Evolutionary conservation across 2,797 vertebrate species (phyloP), one percentile per base, ranked within the genome.

Genomic region (Ctenopoma kingsleyae): DNA sequence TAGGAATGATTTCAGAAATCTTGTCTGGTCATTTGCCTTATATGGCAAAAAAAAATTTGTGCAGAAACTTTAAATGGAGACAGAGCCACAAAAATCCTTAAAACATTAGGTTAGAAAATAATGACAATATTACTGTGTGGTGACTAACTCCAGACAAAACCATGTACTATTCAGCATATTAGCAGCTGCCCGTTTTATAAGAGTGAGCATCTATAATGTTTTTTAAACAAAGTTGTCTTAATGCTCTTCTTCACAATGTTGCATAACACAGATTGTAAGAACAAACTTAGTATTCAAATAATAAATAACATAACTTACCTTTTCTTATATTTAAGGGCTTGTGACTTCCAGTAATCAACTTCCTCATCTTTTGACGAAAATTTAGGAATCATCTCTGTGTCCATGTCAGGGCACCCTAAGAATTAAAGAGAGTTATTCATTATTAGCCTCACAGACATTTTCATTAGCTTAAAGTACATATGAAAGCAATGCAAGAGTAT

Each of bases 341-440:
- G 93, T 63, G 95, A 94, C 91, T 97, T 98, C 98, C 98, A 99
- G 87, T 98, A 99, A 0, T 95, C 95, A 57, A 96, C 96, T 94
- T 99, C 98, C 87, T 99, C 97, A 66, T 99, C 97, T 87, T 96
- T 96, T 92, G 96, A 96, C 1, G 95, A 93, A 91, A 99, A 99
- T 91, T 97, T 96, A 47, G 96, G 97, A 91, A 96, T 97, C 94
- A 97, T 97, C 93, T 98, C 97, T 95, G 94, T 94, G 93, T 98
- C 98, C 98, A 99, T 99, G 93, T 94, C 96, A 95, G 94, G 87
- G 81, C 58, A 85, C 56, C 89, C 94, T 95, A 77, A 44, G 46
- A 55, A 82, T 38, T 10, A 57, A 54, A 76, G 0, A 77, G 7
- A 74, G 1, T 62, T 0, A 11, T 23, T 40, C 13, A 56, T 62